A percentile compares a stretch with the other conserved stretches of the same genome.
Conservation (phyloP, 2,113 vertebrate species). For the Calidris pugnax region DNA sequence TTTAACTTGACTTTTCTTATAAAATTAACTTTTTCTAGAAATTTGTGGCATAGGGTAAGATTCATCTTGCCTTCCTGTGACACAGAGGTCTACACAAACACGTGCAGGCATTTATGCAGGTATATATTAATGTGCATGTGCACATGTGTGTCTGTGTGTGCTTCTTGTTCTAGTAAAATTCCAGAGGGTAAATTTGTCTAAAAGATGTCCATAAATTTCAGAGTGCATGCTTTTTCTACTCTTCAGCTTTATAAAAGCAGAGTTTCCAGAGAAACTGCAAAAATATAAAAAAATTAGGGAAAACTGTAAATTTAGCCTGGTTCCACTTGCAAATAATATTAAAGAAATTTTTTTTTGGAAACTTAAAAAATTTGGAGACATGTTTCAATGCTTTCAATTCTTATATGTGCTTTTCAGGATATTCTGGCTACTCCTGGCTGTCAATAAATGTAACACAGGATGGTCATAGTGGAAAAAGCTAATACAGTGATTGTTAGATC, state of each 20-base stretch:
- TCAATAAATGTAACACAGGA: background rate
- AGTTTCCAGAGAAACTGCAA: background rate
- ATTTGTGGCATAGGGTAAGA: background rate
- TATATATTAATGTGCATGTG: background rate
- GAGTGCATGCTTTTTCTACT: accelerated
- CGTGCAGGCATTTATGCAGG: accelerated
- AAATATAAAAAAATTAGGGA: accelerated
- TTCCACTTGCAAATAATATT: background rate
- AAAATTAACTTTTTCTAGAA: background rate
- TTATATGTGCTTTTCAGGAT: background rate
- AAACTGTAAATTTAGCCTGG: background rate
- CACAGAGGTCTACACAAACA: background rate
- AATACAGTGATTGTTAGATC: background rate
- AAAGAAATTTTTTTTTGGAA: background rate
- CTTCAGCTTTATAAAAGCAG: background rate
- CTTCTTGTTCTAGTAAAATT: background rate
- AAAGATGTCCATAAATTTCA: background rate
- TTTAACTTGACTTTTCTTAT: background rate
- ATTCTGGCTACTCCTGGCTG: background rate
- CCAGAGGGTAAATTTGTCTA: background rate
- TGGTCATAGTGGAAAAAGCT: background rate
- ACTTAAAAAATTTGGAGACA: background rate
- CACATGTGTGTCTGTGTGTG: accelerated
- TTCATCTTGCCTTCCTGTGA: background rate
- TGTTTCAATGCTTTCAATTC: background rate